Conservation (phyloP, 1,140 invertebrate species). For the Branchinecta lindahli region DNA sequence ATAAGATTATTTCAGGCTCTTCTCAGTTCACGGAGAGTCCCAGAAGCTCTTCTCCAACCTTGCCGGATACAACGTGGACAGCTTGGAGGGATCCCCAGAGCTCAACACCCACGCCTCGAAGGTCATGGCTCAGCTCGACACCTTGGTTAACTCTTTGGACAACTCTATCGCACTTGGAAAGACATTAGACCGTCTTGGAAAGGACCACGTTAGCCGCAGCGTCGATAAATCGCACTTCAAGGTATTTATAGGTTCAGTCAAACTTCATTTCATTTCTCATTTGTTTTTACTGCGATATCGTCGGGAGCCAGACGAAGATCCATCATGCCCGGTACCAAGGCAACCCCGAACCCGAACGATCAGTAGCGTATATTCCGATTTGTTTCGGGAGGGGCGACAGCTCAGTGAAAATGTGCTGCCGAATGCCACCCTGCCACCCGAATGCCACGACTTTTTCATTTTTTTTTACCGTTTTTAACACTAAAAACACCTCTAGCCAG, state of each 20-base stretch:
- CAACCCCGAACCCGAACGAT: too few species aligned
- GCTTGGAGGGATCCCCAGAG: neutral
- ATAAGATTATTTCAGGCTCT: neutral
- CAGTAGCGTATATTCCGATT: too few species aligned
- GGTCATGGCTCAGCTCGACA: neutral
- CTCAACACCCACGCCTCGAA: neutral
- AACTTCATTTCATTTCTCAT: too few species aligned
- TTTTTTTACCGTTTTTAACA: too few species aligned
- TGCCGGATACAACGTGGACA: neutral
- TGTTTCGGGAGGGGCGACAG: too few species aligned
- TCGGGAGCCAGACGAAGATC: too few species aligned
- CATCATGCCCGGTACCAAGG: too few species aligned
- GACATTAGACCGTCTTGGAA: neutral
- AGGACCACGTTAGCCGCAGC: neutral
- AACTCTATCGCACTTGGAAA: neutral
- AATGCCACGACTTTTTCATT: too few species aligned
- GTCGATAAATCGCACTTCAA: neutral
- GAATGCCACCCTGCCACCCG: too few species aligned
- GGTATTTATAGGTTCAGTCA: neutral
- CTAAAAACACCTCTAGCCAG: too few species aligned
- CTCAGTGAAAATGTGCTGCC: too few species aligned
- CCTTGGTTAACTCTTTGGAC: neutral
- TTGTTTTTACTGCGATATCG: too few species aligned
- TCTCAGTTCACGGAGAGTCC: neutral
- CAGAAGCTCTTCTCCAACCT: neutral